Evolutionary conservation across 2,113 vertebrate genomes (phyloP).

Genomic region (Rhineura floridana): DNA sequence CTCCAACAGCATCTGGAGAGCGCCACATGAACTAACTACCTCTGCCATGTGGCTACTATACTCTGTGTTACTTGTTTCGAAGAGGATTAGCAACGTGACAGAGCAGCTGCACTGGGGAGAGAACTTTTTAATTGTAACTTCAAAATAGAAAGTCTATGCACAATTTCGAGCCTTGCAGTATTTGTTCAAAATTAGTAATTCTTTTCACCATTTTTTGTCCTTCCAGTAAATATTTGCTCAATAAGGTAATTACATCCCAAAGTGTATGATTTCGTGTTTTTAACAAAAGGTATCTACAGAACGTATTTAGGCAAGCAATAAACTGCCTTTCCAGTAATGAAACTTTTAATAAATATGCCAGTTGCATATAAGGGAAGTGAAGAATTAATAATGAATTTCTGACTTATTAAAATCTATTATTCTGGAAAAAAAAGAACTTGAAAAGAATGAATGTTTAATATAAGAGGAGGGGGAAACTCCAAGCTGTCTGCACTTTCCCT

Average conservation of each 20-base stretch:
- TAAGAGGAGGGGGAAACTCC: not conserved
- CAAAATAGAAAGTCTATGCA: not conserved
- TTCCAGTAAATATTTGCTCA: slow-evolving; percentile 37
- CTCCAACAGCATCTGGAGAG: too few relatives aligned
- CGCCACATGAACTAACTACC: too few relatives aligned
- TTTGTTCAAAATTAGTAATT: slow-evolving; percentile 4
- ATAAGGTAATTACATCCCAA: slow-evolving; percentile 5
- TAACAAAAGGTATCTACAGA: slow-evolving; percentile 5
- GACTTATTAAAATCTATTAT: slow-evolving; percentile 24
- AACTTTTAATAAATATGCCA: slow-evolving; percentile 24
- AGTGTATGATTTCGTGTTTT: slow-evolving; percentile 23
- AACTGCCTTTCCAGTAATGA: not conserved
- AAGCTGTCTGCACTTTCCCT: not conserved
- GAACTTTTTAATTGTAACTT: not conserved
- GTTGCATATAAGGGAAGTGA: slow-evolving; percentile 13
- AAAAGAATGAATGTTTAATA: slow-evolving; percentile 17
- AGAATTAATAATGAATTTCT: slow-evolving; percentile 33
- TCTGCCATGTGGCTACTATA: not conserved
- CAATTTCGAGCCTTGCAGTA: not conserved
- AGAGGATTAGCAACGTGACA: too few relatives aligned
- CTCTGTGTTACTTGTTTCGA: not conserved
- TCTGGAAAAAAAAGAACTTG: not conserved
- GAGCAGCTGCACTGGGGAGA: not conserved
- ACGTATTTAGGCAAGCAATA: slow-evolving; percentile 22
- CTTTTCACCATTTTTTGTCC: not conserved